phyloP scores from a whole-genome alignment of 2,888 invertebrate species.

The Phalangium opilio region DNA sequence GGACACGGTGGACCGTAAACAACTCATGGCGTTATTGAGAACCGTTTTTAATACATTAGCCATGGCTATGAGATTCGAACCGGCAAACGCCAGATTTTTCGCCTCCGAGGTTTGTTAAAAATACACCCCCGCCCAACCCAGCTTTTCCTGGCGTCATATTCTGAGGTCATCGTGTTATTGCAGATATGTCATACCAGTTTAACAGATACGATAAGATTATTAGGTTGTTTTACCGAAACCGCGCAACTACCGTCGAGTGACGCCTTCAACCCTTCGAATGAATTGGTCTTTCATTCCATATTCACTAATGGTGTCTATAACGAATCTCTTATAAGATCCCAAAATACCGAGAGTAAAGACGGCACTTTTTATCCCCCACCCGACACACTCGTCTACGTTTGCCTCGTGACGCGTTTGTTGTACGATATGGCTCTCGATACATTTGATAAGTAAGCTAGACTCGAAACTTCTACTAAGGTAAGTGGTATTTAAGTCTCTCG shows the following conservation, averaged over 20 bases:
- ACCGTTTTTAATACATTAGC: conserved; percentile 87
- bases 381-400: conserved; percentile 60
- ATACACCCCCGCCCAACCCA: too few species aligned
- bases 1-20: conserved; percentile 35
- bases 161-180: conserved; percentile 7
- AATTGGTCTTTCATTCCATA: too few species aligned
- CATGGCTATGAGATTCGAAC: conserved; percentile 97
- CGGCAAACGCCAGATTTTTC: conserved; percentile 96
- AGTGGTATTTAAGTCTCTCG: too few species aligned
- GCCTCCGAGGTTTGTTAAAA: conserved; percentile 71
- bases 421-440: conserved; percentile 92
- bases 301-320: too few species aligned
- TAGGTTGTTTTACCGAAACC: conserved; percentile 64
- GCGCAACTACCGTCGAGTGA: too few species aligned
- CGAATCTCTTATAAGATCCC: too few species aligned
- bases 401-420: conserved; percentile 66
- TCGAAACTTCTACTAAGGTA: too few species aligned
- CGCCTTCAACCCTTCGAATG: too few species aligned
- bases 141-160: too few species aligned
- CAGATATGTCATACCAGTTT: conserved; percentile 84
- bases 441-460: conserved; percentile 59
- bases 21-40: conserved; percentile 60
- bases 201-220: conserved; percentile 74
- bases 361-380: conserved; percentile 48
- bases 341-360: too few species aligned